Conservation (phyloP, 2,888 invertebrate genomes). For the Nasonia oneida region DNA sequence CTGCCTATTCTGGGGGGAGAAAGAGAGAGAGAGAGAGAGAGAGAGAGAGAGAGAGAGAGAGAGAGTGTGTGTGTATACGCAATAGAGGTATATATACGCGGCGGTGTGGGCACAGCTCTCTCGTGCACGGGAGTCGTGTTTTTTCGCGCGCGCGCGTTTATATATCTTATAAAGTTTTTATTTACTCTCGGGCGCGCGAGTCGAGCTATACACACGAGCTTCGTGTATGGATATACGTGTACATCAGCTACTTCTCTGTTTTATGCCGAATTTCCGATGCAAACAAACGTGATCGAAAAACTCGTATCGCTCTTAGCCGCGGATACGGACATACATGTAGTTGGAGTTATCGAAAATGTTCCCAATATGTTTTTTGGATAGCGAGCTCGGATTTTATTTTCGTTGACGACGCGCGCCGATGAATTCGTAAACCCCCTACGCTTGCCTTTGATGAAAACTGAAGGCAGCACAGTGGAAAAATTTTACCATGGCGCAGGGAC, state of each 20-base stretch:
- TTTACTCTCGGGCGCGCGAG: constrained; percentile 1
- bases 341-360: background rate
- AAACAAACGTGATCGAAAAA: constrained; percentile 48
- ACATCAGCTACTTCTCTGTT: background rate
- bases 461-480: background rate
- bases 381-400: background rate
- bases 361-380: constrained; percentile 10
- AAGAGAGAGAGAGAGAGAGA: background rate
- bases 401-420: background rate
- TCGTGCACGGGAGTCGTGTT: background rate
- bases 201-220: background rate
- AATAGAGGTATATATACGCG: background rate
- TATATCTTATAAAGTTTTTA: constrained; percentile 35
- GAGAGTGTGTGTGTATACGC: too few species aligned
- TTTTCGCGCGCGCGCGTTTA: constrained; percentile 5
- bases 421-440: background rate
- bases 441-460: background rate
- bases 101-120: background rate
- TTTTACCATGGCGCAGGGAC: background rate
- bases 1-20: background rate
- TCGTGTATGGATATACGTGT: too few species aligned
- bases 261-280: constrained; percentile 12
- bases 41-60: too few species aligned
- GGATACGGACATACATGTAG: background rate
- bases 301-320: constrained; percentile 20